Evolutionary conservation across 2,797 vertebrate genomes (phyloP), one percentile per base, ranked within the genome.

Genomic region (Cephalopachus bancanus): DNA sequence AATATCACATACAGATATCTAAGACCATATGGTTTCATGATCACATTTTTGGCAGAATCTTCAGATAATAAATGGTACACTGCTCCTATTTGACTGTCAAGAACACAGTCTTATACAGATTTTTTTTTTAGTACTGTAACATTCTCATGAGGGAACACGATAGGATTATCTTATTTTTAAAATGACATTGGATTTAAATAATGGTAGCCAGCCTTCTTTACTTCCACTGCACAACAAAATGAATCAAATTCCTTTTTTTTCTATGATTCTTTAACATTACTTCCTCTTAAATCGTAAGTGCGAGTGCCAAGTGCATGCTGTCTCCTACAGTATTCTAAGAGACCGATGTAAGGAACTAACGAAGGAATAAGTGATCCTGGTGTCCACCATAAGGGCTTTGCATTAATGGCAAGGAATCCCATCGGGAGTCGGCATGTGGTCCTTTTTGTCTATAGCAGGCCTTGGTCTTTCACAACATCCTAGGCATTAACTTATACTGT

Each of bases 181-280:
- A 88, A 89, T 55, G 51, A 65, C 33, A 49, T 0, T 69, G 71
- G 64, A 93, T 84, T 85, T 87, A 96, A 93, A 95, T n/a, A 79
- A 55, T 53, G 12, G 75, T 53, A 22, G 30, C 24, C 10, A 57
- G 17, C 10, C 24, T 75, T 84, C 75, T 85, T 37, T 51, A 76
- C 37, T 81, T 93, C 57, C 37, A 33, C 64, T 53, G 4, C 15
- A 65, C 26, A 62, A 44, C 44, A 62, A 71, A 60, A 19, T 1
- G 5, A 19, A 80, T 55, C 67, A 88, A 49, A 92, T 55, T 3
- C 26, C 30, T 53, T 57, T 57, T 57, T 57, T 57, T 44, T 20
- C 44, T 44, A 7, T 20, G 72, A 89, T n/a, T 57, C 37, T 30
- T 33, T 55, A 53, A 30, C 26, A 83, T n/a, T 22, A 44, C 4